Conservation (phyloP, 2,113 vertebrate genomes). For the Oenanthe oenanthe region DNA sequence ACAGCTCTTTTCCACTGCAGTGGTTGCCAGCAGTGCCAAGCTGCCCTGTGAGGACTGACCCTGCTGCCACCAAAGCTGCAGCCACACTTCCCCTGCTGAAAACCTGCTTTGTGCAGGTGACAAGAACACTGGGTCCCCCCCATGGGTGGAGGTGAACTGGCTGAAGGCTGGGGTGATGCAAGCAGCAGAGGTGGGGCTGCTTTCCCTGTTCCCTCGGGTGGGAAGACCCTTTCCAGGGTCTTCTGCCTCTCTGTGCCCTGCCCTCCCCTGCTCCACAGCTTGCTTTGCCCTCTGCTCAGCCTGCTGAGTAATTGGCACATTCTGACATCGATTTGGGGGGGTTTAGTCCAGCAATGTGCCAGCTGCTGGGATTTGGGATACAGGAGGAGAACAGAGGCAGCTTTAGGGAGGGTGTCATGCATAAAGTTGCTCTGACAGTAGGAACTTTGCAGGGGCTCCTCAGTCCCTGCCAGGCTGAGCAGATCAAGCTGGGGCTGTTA, state of each 20-base stretch:
- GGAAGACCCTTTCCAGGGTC: not conserved
- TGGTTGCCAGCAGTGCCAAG: not conserved
- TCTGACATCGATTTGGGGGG: not conserved
- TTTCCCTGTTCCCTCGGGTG: rapidly evolving
- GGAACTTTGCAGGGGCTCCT: not conserved
- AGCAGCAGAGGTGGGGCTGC: not conserved
- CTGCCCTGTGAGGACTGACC: not conserved
- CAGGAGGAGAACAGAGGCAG: not conserved
- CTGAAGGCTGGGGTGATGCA: not conserved
- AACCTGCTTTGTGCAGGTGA: rapidly evolving
- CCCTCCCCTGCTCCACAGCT: not conserved
- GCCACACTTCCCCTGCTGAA: not conserved
- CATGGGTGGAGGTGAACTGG: rapidly evolving
- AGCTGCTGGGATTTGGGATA: not conserved
- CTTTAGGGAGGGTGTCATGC: not conserved
- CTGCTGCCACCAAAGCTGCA: rapidly evolving
- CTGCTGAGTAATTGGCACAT: not conserved
- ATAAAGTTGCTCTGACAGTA: rapidly evolving
- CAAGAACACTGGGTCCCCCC: rapidly evolving
- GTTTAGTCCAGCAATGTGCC: not conserved
- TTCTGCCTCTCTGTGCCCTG: not conserved
- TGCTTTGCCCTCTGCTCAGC: not conserved
- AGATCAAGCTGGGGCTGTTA: not conserved
- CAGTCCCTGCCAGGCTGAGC: not conserved
- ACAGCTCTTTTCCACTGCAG: not conserved